These are phyloP conservation scores for Pygathrix nemaeus DNA, from an alignment of 2,113 vertebrate species.

Conservation along the genomic window DNA sequence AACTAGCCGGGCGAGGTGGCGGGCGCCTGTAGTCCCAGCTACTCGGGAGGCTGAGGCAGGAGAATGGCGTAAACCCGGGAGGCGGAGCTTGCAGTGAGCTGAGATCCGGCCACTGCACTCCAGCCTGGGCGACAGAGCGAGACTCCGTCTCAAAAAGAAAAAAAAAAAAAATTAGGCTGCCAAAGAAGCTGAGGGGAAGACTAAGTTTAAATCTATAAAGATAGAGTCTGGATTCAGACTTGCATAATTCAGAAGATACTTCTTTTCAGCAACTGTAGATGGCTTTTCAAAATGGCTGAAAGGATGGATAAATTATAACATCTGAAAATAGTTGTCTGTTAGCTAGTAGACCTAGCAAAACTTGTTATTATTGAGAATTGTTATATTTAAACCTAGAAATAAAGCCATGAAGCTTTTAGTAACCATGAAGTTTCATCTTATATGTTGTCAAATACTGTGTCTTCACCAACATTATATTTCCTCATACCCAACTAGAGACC, in stretches of 20 bases:
- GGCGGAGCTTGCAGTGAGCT: too few species aligned
- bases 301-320: neutral
- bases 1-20: too few species aligned
- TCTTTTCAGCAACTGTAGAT: neutral
- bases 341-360: neutral
- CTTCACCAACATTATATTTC: neutral
- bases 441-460: neutral
- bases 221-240: neutral
- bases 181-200: neutral
- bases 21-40: too few species aligned
- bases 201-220: neutral
- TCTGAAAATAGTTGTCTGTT: neutral
- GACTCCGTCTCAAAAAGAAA: too few species aligned
- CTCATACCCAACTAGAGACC: neutral
- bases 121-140: too few species aligned
- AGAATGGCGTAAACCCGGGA: too few species aligned
- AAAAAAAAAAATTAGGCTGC: neutral
- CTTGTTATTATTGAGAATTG: neutral
- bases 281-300: neutral
- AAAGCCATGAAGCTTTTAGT: neutral
- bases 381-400: slow-evolving; percentile 29
- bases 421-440: neutral
- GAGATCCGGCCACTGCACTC: too few species aligned
- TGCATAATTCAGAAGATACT: neutral
- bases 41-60: too few species aligned